phyloP scores from a whole-genome alignment of 2,888 invertebrate species.

The Troides oblongomaculatus region DNA sequence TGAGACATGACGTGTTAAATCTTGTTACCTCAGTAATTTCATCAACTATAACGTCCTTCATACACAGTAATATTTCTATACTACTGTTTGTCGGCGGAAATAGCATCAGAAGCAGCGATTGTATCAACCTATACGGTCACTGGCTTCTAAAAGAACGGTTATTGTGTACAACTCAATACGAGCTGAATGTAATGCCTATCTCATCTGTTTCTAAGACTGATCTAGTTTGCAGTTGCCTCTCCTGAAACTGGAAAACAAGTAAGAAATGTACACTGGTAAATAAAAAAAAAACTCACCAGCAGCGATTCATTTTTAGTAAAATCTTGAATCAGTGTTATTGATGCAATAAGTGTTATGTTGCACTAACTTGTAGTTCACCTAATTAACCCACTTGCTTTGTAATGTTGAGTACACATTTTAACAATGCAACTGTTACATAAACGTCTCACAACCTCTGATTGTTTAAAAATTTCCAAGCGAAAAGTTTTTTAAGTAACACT shows the following conservation, averaged over 20 bases:
- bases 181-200: too few species aligned
- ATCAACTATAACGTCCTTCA: too few species aligned
- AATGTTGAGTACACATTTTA: slow-evolving; percentile 38
- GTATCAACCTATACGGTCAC: too few species aligned
- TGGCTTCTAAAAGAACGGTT: too few species aligned
- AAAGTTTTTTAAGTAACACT: not conserved
- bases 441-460: slow-evolving; percentile 3
- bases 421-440: slow-evolving; percentile 26
- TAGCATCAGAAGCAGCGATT: too few species aligned
- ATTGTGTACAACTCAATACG: too few species aligned
- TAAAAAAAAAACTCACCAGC: not conserved
- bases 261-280: too few species aligned
- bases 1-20: too few species aligned
- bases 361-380: slow-evolving; percentile 35
- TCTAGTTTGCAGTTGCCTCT: not conserved
- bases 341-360: slow-evolving; percentile 45
- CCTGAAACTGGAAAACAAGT: not conserved
- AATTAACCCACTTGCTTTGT: slow-evolving; percentile 59
- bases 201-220: too few species aligned
- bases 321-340: slow-evolving; percentile 48
- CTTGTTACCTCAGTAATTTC: too few species aligned
- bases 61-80: too few species aligned
- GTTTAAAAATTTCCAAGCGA: slow-evolving; percentile 1
- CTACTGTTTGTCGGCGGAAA: too few species aligned
- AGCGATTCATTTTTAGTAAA: slow-evolving; percentile 35